Evolutionary conservation across 2,113 vertebrate genomes (phyloP).

Genomic region (Pyrgilauda ruficollis): DNA sequence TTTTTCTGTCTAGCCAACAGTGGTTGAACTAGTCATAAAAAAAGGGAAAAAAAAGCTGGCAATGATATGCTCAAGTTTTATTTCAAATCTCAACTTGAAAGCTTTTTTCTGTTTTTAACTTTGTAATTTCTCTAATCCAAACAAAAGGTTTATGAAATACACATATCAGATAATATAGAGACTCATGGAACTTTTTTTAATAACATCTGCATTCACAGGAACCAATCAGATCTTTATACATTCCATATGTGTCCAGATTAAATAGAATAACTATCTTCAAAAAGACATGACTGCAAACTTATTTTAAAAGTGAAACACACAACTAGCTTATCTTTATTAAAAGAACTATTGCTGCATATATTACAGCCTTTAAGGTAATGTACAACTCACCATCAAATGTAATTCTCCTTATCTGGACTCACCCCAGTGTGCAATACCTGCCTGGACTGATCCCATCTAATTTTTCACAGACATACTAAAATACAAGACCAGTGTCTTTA

Average conservation of each 20-base stretch:
- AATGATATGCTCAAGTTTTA: not conserved
- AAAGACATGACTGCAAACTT: not conserved
- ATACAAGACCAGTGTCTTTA: not conserved
- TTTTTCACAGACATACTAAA: not conserved
- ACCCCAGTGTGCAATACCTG: not conserved
- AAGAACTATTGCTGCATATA: not conserved
- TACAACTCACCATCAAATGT: not conserved
- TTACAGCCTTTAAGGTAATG: not conserved
- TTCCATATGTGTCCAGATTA: not conserved
- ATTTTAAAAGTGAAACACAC: not conserved
- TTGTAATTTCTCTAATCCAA: not conserved
- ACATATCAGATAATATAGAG: not conserved
- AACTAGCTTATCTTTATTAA: not conserved
- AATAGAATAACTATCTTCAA: not conserved
- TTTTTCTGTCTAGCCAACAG: not conserved
- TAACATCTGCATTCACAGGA: not conserved
- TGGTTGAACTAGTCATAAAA: slow-evolving; percentile 53
- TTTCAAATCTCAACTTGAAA: not conserved
- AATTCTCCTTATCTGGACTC: not conserved
- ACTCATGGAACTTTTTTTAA: not conserved
- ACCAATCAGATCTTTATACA: not conserved
- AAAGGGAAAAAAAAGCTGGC: slow-evolving; percentile 36
- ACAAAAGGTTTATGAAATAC: not conserved
- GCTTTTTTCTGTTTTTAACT: not conserved
- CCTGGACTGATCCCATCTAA: not conserved